Base-by-base conservation (phyloP, 2,113 vertebrate genomes). In the Turdus rufiventris region DNA sequence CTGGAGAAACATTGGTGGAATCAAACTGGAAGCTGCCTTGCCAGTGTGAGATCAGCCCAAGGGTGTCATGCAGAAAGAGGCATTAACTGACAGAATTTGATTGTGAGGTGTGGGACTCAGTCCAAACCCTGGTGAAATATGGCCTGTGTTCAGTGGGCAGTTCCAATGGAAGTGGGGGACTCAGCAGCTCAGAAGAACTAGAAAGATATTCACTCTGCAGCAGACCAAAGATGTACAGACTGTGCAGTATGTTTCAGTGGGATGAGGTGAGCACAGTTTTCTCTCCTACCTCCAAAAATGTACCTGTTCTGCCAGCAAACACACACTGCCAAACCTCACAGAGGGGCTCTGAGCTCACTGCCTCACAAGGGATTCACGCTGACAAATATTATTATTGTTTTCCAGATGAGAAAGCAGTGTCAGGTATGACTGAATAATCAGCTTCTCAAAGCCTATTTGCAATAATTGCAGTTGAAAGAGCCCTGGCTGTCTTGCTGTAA, bases 401-500 rank as follows among this genome's bases (percentile, higher is more conserved):
- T 51, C 38, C 45, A 85, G 56, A 78, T 53, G 36, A 74, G 45
- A 74, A 82, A 85, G 24, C 19, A 88, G 75, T 3, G 28, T 61
- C 71, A 61, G 51, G n/a, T 76, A 51, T 74, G 79, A 82, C 70
- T 66, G 79, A 85, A 81, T 73, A 91, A 65, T 61, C 74, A 78
- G 56, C 45, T 50, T 61, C 66, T 48, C 90, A 70, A 82, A 85
- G 47, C n/a, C 36, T 48, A 33, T n/a, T 65, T 82, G 61, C 12
- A 33, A 43, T 50, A 20, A 71, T 1, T 78, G 66, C 60, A 73
- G 33, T 31, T 70, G 70, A 91, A 91, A 81, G 20, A 70, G 36
- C 8, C 42, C 51, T 71, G 18, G 2, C 19, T 66, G 29, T 54
- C 70, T 50, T 53, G 20, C 48, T 79, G 28, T 28, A 53, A 75